Conservation (phyloP, 2,113 vertebrate species). For the Cyprinus carpio region DNA sequence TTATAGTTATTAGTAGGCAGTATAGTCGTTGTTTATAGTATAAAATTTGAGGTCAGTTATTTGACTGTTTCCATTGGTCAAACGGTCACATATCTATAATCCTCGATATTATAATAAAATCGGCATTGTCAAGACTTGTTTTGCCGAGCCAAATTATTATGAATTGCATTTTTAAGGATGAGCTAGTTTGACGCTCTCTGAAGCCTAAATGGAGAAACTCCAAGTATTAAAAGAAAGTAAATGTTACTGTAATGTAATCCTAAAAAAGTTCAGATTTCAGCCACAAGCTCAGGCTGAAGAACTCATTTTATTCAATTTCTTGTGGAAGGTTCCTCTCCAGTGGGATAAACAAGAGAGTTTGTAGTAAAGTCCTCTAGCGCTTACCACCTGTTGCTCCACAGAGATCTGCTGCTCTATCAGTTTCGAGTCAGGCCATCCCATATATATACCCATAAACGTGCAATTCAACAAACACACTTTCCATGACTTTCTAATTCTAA, state of each 20-base stretch:
- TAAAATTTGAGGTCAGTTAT: background rate
- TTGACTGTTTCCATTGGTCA: background rate
- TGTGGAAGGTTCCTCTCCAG: background rate
- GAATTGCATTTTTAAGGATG: background rate
- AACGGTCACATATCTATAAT: background rate
- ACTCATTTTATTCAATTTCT: background rate
- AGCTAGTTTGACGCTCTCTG: background rate
- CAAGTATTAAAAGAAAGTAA: background rate
- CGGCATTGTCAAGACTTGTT: background rate
- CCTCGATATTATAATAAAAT: background rate
- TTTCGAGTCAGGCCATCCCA: slow-evolving; percentile 11
- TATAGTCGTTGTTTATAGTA: too few species aligned
- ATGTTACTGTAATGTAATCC: background rate
- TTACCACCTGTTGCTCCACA: slow-evolving; percentile 80
- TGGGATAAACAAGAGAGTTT: slow-evolving; percentile 14
- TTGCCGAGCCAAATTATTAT: background rate
- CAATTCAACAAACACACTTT: background rate
- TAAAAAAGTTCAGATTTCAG: background rate
- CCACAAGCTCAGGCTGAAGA: background rate
- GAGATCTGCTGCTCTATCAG: slow-evolving; percentile 58
- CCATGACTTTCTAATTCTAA: background rate
- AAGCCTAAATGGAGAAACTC: background rate
- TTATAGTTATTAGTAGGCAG: background rate
- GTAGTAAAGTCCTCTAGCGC: slow-evolving; percentile 60
- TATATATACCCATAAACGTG: background rate